Percentiles rank a stretch among this genome's conserved stretches.
These are phyloP conservation scores for Australoheros facetus DNA, from an alignment of 2,797 vertebrate species.

Conservation along the genomic window DNA sequence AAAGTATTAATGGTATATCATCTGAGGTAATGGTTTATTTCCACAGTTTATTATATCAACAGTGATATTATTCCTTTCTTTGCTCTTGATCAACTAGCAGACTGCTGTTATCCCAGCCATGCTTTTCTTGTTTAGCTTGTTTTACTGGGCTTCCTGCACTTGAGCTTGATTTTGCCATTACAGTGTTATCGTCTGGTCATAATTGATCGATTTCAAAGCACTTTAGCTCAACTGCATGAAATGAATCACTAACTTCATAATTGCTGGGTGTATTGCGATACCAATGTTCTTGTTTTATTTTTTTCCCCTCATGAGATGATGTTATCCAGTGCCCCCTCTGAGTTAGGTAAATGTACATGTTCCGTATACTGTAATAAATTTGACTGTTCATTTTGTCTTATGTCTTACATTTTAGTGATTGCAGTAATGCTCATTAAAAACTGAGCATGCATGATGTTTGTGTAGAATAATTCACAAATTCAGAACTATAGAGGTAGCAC, in stretches of 20 bases:
- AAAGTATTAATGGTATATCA: conserved; percentile 1
- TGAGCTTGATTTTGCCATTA: conserved; percentile 9
- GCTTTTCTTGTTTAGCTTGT: conserved; percentile 13
- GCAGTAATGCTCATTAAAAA: neutral
- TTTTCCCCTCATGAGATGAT: neutral
- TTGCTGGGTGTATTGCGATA: neutral
- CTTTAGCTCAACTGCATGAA: conserved; percentile 18
- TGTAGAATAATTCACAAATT: neutral
- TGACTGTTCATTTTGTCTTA: neutral
- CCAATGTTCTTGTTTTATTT: neutral
- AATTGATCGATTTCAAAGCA: conserved; percentile 41
- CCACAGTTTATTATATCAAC: conserved; percentile 17
- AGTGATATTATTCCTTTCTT: conserved; percentile 10
- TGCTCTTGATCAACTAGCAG: conserved; percentile 15
- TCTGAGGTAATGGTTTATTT: conserved; percentile 10
- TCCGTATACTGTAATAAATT: neutral
- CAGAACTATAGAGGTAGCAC: neutral
- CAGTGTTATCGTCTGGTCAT: conserved; percentile 31
- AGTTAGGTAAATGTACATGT: conserved; percentile 4
- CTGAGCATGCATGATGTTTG: neutral
- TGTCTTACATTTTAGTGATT: neutral
- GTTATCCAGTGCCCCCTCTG: neutral
- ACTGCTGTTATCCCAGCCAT: neutral
- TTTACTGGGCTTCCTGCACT: neutral
- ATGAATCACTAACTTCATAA: conserved; percentile 31